Base-by-base conservation (phyloP, 2,113 vertebrate genomes). In the Otus sunia region DNA sequence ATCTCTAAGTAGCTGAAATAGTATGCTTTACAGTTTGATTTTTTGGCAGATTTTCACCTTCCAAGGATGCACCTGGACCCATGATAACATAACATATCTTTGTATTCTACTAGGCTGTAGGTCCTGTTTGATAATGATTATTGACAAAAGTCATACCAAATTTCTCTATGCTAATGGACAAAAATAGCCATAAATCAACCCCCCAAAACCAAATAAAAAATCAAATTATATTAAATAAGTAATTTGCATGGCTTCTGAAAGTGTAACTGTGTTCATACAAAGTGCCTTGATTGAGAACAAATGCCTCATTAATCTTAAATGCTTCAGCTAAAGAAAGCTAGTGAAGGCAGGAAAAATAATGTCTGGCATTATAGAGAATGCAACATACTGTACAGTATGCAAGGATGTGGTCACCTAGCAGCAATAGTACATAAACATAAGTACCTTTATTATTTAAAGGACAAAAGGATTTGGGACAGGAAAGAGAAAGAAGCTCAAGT, bases 261-360 rank as follows among this genome's bases (percentile, higher is more conserved):
- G 53, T 92, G 79, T 92, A 96, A 96, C 76, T 96, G 37, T 96
- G 92, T 97, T 97, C 90, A 87, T 96, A 94, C 89, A 66, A 91
- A 97, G 78, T 93, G 96, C 85, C 91, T 96, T 97, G 97, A 98
- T 92, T 97, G 96, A 97, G 96, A 97, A 94, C 77, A 96, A 97
- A 97, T 0, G 92, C 94, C 84, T 98, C 96, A 97, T 98, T 98
- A 98, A 96, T 98, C 95, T 97, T 96, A 94, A 97, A 90, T 79
- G 77, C 73, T 95, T 97, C 89, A 92, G 66, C 82, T 69, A 86
- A 84, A 81, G 91, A 96, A 75, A 92, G 75, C 90, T 96, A 95
- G 91, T 94, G 85, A 94, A 97, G 89, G 96, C 94, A 96, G 86
- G 88, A 98, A 97, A 97, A 98, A 81, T 97, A 96, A 98, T 98